Evolutionary conservation across 2,888 invertebrate species (phyloP).

Genomic region (Hemaris fuciformis): DNA sequence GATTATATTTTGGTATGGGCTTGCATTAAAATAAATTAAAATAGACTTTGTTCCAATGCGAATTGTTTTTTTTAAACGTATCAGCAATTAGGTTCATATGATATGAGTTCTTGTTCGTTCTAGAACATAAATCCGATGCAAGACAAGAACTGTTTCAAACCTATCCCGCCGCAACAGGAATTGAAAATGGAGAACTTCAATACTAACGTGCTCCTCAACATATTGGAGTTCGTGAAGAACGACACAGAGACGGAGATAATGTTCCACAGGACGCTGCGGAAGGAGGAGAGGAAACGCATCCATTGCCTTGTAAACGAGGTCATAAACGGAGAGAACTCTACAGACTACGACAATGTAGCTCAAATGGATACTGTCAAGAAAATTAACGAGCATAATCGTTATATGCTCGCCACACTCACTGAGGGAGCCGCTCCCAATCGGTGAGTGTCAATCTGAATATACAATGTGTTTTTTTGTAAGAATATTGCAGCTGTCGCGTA

Average conservation of each 20-base stretch:
- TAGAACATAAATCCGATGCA: background rate
- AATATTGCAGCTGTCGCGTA: too few relatives aligned
- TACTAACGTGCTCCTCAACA: constrained; percentile 38
- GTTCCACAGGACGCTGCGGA: constrained; percentile 40
- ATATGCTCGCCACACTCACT: constrained; percentile 43
- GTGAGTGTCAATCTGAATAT: constrained; percentile 31
- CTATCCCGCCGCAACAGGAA: background rate
- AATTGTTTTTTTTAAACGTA: too few relatives aligned
- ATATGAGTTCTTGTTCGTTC: too few relatives aligned
- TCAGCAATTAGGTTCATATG: too few relatives aligned
- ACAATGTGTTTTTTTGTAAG: too few relatives aligned
- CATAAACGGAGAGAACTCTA: constrained; percentile 21
- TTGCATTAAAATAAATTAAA: too few relatives aligned
- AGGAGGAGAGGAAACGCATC: constrained; percentile 39
- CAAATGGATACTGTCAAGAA: constrained; percentile 37
- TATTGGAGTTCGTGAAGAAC: constrained; percentile 54
- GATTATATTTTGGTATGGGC: too few relatives aligned
- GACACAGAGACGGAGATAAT: constrained; percentile 42
- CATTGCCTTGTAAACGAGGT: constrained; percentile 36
- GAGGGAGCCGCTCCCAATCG: constrained; percentile 35
- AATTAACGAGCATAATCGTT: constrained; percentile 40
- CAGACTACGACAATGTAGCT: constrained; percentile 19
- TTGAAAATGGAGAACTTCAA: constrained; percentile 28
- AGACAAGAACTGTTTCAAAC: background rate
- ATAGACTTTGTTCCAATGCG: too few relatives aligned